Conservation (phyloP, 2,113 vertebrate genomes). For the Phaethornis superciliosus region DNA sequence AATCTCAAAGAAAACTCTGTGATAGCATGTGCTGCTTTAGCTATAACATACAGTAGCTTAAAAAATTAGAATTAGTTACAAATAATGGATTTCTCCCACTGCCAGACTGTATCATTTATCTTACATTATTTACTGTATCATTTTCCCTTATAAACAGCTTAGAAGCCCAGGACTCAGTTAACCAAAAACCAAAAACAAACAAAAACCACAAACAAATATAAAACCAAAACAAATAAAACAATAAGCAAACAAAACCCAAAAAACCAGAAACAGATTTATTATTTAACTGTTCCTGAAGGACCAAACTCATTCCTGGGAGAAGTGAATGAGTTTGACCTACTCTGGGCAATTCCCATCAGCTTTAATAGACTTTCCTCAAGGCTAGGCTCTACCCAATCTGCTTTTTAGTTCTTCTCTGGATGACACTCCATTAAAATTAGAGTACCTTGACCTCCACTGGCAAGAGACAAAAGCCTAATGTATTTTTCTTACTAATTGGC, state of each 20-base stretch:
- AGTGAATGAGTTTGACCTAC: constrained; percentile 29
- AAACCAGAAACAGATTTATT: constrained; percentile 63
- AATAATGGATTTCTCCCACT: constrained; percentile 65
- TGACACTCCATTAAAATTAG: constrained; percentile 19
- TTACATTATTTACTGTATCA: constrained; percentile 59
- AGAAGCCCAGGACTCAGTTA: constrained; percentile 29
- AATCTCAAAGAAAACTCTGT: constrained; percentile 65
- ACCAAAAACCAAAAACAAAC: constrained; percentile 12
- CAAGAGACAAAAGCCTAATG: constrained; percentile 10
- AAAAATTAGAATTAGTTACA: constrained; percentile 74
- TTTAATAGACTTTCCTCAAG: constrained; percentile 2
- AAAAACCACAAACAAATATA: constrained; percentile 40
- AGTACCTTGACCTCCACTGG: constrained; percentile 19
- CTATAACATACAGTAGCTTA: constrained; percentile 58
- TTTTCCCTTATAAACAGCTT: constrained; percentile 68
- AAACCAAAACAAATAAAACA: too few relatives aligned
- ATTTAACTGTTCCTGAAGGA: not conserved
- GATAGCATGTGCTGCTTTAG: constrained; percentile 69
- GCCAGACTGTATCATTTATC: constrained; percentile 50
- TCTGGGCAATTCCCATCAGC: constrained; percentile 28
- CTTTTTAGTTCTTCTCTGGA: constrained; percentile 9
- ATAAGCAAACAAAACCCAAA: constrained; percentile 37
- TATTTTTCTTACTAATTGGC: constrained; percentile 49
- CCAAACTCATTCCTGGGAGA: not conserved
- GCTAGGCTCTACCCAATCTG: not conserved